phyloP scores from a whole-genome alignment of 2,888 invertebrate genomes.

The Epiperipatus broadwayi region DNA sequence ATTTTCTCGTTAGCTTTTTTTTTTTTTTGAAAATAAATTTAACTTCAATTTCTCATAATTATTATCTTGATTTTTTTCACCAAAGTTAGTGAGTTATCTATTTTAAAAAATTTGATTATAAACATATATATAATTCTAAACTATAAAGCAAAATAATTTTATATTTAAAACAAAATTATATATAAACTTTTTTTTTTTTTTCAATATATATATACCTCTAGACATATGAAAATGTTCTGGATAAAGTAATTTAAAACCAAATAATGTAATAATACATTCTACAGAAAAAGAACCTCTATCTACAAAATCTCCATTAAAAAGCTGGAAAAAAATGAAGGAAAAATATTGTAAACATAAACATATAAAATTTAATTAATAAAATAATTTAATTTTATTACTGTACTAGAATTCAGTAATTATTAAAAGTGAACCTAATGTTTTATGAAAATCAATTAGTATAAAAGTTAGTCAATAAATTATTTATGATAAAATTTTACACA shows the following conservation, averaged over 20 bases:
- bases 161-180: constrained; percentile 10
- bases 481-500: too few relatives aligned
- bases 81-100: too few relatives aligned
- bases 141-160: not conserved
- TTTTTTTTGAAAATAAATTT: too few relatives aligned
- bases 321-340: constrained; percentile 29
- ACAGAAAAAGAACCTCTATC: constrained; percentile 98
- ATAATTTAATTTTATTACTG: constrained; percentile 5
- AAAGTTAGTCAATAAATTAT: too few relatives aligned
- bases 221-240: constrained; percentile 95
- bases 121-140: constrained; percentile 8
- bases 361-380: constrained; percentile 1
- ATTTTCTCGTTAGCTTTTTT: too few relatives aligned
- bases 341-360: constrained; percentile 17
- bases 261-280: constrained; percentile 91
- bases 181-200: too few relatives aligned
- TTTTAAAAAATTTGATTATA: constrained; percentile 11
- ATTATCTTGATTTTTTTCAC: too few relatives aligned
- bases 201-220: constrained; percentile 66
- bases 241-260: constrained; percentile 85
- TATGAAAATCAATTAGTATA: too few relatives aligned
- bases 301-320: constrained; percentile 98
- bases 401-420: too few relatives aligned
- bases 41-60: too few relatives aligned
- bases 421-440: too few relatives aligned